Evolutionary conservation across 2,888 invertebrate genomes (phyloP), one percentile per base, ranked within the genome.

Genomic region (Eumacrocentrus americanus): DNA sequence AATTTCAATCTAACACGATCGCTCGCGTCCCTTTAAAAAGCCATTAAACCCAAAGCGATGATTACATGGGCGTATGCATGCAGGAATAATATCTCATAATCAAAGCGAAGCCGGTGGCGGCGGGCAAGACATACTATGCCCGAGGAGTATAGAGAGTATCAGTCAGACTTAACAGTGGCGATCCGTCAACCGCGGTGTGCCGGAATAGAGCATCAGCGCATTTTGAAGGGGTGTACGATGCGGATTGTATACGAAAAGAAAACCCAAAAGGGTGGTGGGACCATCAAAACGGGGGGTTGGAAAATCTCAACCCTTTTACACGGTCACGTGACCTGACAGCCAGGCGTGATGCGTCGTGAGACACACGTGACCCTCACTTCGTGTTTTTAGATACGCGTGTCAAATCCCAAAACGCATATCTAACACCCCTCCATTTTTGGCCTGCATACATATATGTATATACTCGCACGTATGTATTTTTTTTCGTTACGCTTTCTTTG

Each of bases 251-350:
- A 20, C 51, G 48, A 55, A 54, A 61, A 54, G 54, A 54, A 54
- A 54, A 54, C 42, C 44, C 18, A 44, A 29, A 54, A 34, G 29
- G 18, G 54, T 14, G 40, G 16, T 18, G 51, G 51, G 12, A 37
- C 34, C 20, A 16, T n/a, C n/a, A n/a, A n/a, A n/a, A n/a, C 3
- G 2, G 25, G 25, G 25, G 46, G 53, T 47, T 62, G 72, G 71
- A 77, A 79, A 80, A 78, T 78, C 74, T 77, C 79, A 81, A 81
- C 80, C 81, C 81, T 80, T 80, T 76, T 76, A 72, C 69, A 67
- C 61, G 72, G 77, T 74, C 80, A 79, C 81, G 81, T 80, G 80
- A 78, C 79, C 63, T 70, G 75, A 72, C 73, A 69, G 67, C 55
- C 60, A 62, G 62, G 67, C 62, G 67, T 64, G 66, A 69, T 59